A percentile compares a stretch with the other conserved stretches of the same genome.
phyloP scores from a whole-genome alignment of 2,113 vertebrate species.

The Hystrix cristata region DNA sequence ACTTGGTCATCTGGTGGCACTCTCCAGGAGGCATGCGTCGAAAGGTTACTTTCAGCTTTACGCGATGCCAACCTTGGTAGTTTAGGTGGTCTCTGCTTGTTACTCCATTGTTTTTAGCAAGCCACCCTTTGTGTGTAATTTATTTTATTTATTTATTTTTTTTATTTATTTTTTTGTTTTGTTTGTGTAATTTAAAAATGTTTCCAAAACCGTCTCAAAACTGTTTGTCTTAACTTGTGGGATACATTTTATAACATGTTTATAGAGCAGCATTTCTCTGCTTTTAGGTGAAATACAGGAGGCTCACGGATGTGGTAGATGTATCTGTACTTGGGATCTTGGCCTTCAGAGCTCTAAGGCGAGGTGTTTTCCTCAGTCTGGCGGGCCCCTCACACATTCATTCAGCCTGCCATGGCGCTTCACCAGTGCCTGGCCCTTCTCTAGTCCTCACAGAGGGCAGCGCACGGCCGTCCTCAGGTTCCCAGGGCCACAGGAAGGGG shows the following conservation, averaged over 20 bases:
- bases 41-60: neutral
- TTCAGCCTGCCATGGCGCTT: neutral
- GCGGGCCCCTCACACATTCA: accelerated
- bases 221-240: neutral
- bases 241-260: neutral
- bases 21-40: accelerated
- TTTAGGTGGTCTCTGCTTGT: too few species aligned
- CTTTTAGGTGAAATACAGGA: neutral
- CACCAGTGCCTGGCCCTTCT: neutral
- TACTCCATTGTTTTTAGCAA: neutral
- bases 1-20: too few species aligned
- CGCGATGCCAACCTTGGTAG: neutral
- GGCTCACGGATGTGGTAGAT: neutral
- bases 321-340: neutral
- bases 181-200: neutral
- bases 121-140: neutral
- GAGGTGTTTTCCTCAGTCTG: neutral
- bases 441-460: neutral
- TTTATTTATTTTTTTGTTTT: too few species aligned
- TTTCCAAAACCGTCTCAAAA: neutral
- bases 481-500: neutral
- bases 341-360: neutral
- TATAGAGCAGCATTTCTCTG: neutral
- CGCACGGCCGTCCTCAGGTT: accelerated
- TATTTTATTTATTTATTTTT: too few species aligned